Evolutionary conservation across 2,888 invertebrate species (phyloP).

Genomic region (Cryptus viduatorius): DNA sequence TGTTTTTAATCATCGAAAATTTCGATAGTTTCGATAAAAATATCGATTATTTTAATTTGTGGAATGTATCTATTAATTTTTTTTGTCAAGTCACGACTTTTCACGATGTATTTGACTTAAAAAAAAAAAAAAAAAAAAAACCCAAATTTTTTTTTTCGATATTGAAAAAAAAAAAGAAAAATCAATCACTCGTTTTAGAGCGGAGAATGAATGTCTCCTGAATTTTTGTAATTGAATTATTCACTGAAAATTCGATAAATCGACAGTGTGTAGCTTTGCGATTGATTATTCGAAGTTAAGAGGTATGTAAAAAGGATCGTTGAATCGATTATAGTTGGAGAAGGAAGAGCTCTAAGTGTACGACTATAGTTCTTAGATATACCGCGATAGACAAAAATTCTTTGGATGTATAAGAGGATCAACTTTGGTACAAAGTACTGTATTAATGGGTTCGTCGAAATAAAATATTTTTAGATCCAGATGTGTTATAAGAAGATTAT

Average conservation of each 20-base stretch:
- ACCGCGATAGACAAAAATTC: neutral
- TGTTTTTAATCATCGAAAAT: too few relatives aligned
- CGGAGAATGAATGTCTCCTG: too few relatives aligned
- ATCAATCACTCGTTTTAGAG: neutral
- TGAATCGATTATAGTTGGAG: slow-evolving; percentile 1
- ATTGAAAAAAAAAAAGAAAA: neutral
- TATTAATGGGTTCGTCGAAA: slow-evolving; percentile 13
- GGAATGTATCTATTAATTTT: too few relatives aligned
- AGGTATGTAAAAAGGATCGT: neutral
- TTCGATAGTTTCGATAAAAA: too few relatives aligned
- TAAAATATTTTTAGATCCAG: neutral
- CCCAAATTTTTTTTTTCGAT: too few relatives aligned
- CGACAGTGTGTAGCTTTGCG: neutral
- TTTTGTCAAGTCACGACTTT: too few relatives aligned
- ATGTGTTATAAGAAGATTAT: slow-evolving; percentile 31
- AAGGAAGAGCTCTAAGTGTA: neutral
- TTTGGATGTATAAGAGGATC: slow-evolving; percentile 18
- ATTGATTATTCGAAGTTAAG: neutral
- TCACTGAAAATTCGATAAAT: neutral
- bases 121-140: too few relatives aligned
- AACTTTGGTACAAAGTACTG: slow-evolving; percentile 7
- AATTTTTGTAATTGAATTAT: neutral
- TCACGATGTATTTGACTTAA: too few relatives aligned
- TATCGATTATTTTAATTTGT: too few relatives aligned
- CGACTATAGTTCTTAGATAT: neutral